Conservation (phyloP, 2,113 vertebrate species). For the Hyaena hyaena region DNA sequence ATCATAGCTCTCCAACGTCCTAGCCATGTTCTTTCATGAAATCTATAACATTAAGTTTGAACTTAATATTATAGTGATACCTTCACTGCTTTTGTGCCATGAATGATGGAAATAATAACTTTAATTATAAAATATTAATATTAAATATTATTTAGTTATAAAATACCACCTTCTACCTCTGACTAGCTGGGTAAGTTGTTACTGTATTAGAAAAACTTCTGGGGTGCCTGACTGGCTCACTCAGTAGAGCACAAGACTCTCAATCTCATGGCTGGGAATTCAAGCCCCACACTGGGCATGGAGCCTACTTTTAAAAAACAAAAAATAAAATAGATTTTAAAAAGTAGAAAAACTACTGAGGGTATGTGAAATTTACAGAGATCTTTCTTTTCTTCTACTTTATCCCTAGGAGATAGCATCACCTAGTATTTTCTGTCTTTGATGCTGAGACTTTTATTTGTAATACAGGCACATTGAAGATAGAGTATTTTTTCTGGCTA, state of each 20-base stretch:
- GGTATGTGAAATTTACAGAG: not conserved
- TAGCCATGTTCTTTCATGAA: constrained; percentile 1
- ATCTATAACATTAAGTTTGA: constrained; percentile 14
- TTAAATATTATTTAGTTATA: constrained; percentile 1
- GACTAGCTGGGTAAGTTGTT: not conserved
- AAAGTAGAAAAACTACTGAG: not conserved
- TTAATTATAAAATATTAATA: constrained; percentile 30
- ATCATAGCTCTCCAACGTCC: not conserved
- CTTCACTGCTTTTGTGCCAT: not conserved
- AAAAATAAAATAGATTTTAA: no score
- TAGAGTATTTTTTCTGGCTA: not conserved
- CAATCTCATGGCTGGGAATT: no score
- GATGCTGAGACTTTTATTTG: constrained; percentile 42
- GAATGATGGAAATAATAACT: constrained; percentile 33
- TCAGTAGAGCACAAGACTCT: no score
- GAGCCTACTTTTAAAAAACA: no score
- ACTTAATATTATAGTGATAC: not conserved
- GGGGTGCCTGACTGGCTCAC: no score
- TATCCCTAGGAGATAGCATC: not conserved
- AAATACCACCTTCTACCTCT: not conserved
- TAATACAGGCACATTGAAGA: not conserved
- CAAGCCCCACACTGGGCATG: no score
- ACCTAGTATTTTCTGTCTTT: constrained; percentile 49
- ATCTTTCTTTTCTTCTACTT: not conserved
- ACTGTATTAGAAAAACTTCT: not conserved